These are phyloP conservation scores for Coptotermes formosanus DNA, from an alignment of 1,140 invertebrate species.

Conservation along the genomic window DNA sequence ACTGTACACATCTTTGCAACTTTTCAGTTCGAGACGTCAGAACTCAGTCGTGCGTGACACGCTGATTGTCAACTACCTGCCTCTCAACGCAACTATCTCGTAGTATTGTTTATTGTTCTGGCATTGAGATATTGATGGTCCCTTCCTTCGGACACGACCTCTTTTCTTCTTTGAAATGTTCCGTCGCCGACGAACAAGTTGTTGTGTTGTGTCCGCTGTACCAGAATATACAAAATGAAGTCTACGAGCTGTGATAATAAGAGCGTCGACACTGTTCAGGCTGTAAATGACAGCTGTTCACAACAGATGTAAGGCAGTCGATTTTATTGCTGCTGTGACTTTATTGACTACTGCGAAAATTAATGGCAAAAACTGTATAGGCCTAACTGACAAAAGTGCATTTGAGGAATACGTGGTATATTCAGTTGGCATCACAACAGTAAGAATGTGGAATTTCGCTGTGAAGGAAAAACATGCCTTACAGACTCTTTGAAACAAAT, in stretches of 20 bases:
- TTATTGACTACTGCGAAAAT: not conserved
- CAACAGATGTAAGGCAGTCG: not conserved
- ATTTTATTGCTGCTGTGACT: not conserved
- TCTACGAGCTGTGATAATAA: not conserved
- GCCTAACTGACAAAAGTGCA: too few relatives aligned
- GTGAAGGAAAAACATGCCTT: too few relatives aligned
- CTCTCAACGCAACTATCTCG: not conserved
- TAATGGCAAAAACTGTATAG: too few relatives aligned
- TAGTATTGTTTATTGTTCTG: constrained; percentile 1
- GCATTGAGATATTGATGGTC: not conserved
- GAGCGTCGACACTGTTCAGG: not conserved
- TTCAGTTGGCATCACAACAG: too few relatives aligned
- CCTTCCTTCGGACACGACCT: not conserved
- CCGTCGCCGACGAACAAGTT: not conserved
- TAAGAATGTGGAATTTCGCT: too few relatives aligned
- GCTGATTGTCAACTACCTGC: not conserved
- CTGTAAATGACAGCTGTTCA: not conserved
- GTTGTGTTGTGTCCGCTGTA: not conserved
- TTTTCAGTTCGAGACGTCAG: not conserved
- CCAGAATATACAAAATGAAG: not conserved
- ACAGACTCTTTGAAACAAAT: too few relatives aligned
- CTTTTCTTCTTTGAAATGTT: not conserved
- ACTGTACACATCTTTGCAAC: too few relatives aligned
- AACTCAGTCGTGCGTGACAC: not conserved
- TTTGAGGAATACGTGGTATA: too few relatives aligned